A percentile compares a stretch with the other conserved stretches of the same genome.
These are phyloP conservation scores for Ranitomeya variabilis DNA, from an alignment of 2,113 vertebrate genomes.

Conservation along the genomic window DNA sequence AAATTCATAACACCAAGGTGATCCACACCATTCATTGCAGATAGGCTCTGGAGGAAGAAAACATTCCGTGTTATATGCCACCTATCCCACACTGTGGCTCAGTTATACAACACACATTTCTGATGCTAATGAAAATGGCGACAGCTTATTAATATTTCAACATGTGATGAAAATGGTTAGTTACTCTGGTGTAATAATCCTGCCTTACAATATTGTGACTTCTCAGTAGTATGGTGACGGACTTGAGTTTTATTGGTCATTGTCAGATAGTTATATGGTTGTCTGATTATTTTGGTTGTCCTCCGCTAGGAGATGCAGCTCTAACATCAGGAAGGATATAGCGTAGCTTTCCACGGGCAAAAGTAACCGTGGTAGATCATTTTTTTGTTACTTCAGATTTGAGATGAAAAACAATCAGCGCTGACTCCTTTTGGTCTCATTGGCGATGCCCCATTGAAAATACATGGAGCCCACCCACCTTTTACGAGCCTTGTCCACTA, in stretches of 20 bases:
- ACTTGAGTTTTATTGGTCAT: neutral
- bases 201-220: neutral
- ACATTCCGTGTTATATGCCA: neutral
- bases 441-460: no score
- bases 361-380: neutral
- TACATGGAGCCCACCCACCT: neutral
- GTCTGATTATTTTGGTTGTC: neutral
- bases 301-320: neutral
- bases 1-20: conserved; percentile 73
- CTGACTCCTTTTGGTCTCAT: no score
- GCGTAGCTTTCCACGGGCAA: neutral
- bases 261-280: neutral
- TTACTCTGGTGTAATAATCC: neutral
- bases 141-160: neutral
- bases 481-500: neutral
- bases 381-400: no score
- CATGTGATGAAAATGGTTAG: neutral
- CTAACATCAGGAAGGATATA: neutral
- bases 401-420: no score
- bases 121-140: neutral
- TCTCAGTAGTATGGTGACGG: neutral
- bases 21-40: conserved; percentile 67
- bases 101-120: neutral
- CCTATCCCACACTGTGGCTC: neutral
- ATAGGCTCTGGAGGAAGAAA: conserved; percentile 66